Evolutionary conservation across 2,888 invertebrate genomes (phyloP).

Genomic region (Argyresthia goedartella): DNA sequence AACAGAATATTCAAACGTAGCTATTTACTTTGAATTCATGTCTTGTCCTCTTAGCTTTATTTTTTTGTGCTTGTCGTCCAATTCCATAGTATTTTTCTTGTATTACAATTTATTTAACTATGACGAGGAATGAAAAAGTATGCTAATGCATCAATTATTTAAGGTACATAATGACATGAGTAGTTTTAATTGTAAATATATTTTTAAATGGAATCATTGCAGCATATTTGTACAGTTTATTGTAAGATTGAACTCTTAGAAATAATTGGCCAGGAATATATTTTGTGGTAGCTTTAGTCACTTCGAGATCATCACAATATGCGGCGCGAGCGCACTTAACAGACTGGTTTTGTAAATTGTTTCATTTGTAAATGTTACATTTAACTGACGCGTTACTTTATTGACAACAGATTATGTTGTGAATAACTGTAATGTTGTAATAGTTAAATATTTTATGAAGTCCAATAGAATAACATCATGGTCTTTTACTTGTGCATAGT

Average conservation of each 20-base stretch:
- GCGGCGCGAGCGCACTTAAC: not conserved
- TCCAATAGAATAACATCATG: slow-evolving; percentile 50
- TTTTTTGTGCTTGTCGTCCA: no score
- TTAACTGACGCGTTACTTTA: not conserved
- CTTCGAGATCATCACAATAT: slow-evolving; percentile 4
- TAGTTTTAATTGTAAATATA: slow-evolving; percentile 1
- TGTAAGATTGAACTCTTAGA: slow-evolving; percentile 35
- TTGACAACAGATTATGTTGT: not conserved
- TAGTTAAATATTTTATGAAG: slow-evolving; percentile 48
- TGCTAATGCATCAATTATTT: no score
- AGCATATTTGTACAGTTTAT: slow-evolving; percentile 47
- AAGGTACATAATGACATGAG: not conserved
- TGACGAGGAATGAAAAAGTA: no score
- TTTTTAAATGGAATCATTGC: not conserved
- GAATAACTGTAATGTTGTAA: slow-evolving; percentile 22
- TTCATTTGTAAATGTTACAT: slow-evolving; percentile 3
- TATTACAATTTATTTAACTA: no score
- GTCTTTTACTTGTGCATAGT: slow-evolving; percentile 74
- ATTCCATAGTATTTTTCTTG: no score
- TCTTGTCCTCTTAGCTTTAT: no score
- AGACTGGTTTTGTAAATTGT: slow-evolving; percentile 4
- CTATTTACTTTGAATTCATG: no score
- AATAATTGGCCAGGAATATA: slow-evolving; percentile 47
- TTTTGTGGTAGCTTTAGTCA: slow-evolving; percentile 3
- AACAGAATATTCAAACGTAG: no score